phyloP scores from a whole-genome alignment of 2,113 vertebrate species.

The Trochalopteron elliotii region DNA sequence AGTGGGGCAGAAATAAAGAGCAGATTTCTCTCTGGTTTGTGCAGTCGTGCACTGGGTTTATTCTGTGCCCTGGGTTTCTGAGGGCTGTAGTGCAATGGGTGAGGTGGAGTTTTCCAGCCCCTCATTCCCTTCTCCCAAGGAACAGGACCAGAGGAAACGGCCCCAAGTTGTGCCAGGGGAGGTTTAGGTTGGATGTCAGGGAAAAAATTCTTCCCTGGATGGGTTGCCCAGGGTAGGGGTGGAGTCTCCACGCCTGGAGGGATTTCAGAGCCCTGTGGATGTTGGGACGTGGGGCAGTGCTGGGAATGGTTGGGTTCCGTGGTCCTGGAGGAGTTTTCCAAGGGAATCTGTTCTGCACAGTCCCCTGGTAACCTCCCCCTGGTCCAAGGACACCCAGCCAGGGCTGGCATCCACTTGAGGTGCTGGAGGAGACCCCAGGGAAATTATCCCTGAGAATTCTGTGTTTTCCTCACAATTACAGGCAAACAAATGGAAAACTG shows the following conservation, averaged over 20 bases:
- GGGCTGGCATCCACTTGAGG: fast-evolving
- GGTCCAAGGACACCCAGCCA: fast-evolving
- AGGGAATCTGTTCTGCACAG: fast-evolving
- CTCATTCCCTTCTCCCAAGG: too few species aligned
- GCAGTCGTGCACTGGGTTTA: fast-evolving
- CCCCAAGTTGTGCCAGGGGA: not conserved
- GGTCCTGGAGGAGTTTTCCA: not conserved
- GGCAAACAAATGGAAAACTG: fast-evolving
- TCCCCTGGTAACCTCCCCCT: fast-evolving
- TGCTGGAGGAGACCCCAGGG: fast-evolving
- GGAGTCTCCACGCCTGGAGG: not conserved
- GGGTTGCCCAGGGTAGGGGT: not conserved
- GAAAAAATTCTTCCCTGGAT: not conserved
- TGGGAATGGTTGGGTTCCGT: fast-evolving
- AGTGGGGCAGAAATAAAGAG: not conserved
- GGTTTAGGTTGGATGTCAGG: not conserved
- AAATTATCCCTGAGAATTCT: fast-evolving
- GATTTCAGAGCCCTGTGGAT: fast-evolving
- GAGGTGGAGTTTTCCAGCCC: fast-evolving
- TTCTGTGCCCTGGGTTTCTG: fast-evolving
- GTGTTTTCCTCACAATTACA: not conserved
- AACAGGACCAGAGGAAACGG: fast-evolving
- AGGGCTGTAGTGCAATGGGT: fast-evolving
- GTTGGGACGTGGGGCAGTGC: not conserved
- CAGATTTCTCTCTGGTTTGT: fast-evolving